Percentiles rank a stretch among this genome's conserved stretches.
phyloP scores from a whole-genome alignment of 2,113 vertebrate species.

The Fulmarus glacialis region DNA sequence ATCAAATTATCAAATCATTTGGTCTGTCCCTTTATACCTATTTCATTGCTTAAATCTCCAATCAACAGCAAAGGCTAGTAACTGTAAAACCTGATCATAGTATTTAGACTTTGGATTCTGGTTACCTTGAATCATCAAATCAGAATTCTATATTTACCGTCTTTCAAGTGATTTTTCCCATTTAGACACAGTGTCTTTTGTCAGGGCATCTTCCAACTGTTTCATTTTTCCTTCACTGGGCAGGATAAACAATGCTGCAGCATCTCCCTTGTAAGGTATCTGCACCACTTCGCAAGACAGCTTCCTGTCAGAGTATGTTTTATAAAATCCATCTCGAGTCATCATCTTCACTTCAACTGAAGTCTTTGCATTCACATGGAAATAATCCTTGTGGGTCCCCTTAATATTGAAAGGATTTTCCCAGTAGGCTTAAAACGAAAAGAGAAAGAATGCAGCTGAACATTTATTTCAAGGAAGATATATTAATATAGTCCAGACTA shows the following conservation, averaged over 20 bases:
- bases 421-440: slow-evolving; percentile 77
- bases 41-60: background rate
- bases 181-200: background rate
- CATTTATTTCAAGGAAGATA: background rate
- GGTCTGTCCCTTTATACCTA: background rate
- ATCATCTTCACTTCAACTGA: slow-evolving; percentile 55
- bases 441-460: background rate
- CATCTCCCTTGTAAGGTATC: slow-evolving; percentile 82
- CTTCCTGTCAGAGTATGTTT: slow-evolving; percentile 22
- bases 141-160: background rate
- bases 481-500: background rate
- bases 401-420: slow-evolving; percentile 77
- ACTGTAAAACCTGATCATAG: background rate
- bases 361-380: background rate
- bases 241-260: slow-evolving; percentile 79
- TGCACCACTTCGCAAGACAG: slow-evolving; percentile 72
- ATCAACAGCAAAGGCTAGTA: background rate
- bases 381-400: slow-evolving; percentile 66
- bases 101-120: background rate
- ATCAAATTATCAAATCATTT: background rate
- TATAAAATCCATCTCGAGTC: slow-evolving; percentile 11
- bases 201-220: slow-evolving; percentile 64
- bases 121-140: background rate
- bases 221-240: slow-evolving; percentile 77
- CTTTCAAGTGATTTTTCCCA: slow-evolving; percentile 6